A percentile compares a stretch with the other conserved stretches of the same genome.
These are phyloP conservation scores for Fringilla coelebs DNA, from an alignment of 2,797 vertebrate species.

Conservation along the genomic window DNA sequence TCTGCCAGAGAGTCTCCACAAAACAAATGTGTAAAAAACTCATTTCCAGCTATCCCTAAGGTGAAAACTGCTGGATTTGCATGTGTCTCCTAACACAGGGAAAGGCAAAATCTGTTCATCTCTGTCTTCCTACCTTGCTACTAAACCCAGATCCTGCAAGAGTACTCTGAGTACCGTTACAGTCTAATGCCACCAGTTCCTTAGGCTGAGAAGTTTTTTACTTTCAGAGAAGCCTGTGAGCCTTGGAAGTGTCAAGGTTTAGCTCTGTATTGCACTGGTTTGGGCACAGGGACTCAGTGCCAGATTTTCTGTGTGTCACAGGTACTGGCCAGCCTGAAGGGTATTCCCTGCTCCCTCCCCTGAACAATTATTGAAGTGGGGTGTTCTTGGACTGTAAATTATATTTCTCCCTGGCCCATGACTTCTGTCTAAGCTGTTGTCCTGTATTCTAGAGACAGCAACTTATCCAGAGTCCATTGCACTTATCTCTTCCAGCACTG, in stretches of 20 bases:
- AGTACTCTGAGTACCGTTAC: not conserved
- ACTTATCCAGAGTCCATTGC: not conserved
- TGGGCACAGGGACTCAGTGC: not conserved
- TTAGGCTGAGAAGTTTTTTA: not conserved
- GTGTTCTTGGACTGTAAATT: not conserved
- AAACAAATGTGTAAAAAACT: not conserved
- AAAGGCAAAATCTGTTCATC: not conserved
- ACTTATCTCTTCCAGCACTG: not conserved
- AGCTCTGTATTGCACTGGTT: not conserved
- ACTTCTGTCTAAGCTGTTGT: not conserved
- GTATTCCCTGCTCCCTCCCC: not conserved
- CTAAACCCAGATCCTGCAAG: not conserved
- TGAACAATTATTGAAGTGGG: not conserved
- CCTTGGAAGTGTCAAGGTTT: not conserved
- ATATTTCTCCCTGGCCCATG: not conserved
- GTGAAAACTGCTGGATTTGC: not conserved
- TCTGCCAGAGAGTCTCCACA: not conserved
- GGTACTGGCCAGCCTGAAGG: not conserved
- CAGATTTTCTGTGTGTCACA: not conserved
- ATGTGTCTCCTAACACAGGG: not conserved
- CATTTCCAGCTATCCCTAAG: not conserved
- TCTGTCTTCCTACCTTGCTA: not conserved
- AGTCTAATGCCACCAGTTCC: not conserved
- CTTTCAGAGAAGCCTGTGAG: not conserved
- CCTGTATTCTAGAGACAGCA: not conserved